These are phyloP conservation scores for Propithecus deckenii DNA, from an alignment of 2,797 vertebrate genomes.

Conservation along the genomic window DNA sequence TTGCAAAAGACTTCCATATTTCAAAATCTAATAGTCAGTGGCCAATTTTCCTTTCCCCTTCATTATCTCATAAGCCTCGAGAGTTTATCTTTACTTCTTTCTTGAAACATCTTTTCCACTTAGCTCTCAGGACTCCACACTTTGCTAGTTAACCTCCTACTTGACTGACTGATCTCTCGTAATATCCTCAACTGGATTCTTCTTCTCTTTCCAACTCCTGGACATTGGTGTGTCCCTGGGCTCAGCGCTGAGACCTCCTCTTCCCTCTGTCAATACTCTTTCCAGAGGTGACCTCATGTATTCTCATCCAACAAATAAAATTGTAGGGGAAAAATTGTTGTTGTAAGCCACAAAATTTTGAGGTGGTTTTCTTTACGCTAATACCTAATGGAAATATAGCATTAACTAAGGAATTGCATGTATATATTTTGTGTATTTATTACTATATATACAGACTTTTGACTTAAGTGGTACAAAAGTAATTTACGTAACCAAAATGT, in stretches of 20 bases:
- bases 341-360: background rate
- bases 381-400: background rate
- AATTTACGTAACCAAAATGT: no score
- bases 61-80: background rate
- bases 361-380: background rate
- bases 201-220: background rate
- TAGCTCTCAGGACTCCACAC: background rate
- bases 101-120: background rate
- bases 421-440: background rate
- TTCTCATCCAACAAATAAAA: background rate
- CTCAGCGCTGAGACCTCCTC: background rate
- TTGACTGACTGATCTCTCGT: background rate
- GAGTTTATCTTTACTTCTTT: background rate
- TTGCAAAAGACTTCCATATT: background rate
- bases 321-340: background rate
- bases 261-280: background rate
- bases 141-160: background rate
- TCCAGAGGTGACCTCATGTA: background rate
- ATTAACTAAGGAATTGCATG: background rate
- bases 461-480: no score
- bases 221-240: background rate
- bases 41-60: background rate
- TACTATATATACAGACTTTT: background rate
- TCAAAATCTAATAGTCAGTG: background rate
- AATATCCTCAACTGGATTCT: background rate